A percentile compares a stretch with the other conserved stretches of the same genome.
Conservation (phyloP, 2,113 vertebrate genomes). For the Sciurus niger region DNA sequence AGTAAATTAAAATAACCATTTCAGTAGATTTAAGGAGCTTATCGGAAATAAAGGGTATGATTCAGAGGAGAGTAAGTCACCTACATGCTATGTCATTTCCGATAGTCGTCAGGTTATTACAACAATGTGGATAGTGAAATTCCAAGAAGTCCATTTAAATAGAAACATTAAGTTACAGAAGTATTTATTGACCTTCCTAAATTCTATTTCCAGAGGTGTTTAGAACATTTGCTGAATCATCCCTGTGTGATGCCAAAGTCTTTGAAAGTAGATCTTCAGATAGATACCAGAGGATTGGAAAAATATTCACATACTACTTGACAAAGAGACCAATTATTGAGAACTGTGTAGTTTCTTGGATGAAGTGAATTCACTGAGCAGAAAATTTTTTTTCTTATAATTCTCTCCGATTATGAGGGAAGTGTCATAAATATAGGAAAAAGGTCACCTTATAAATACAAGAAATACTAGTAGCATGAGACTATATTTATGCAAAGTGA, state of each 20-base stretch:
- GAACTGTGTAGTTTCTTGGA: too few species aligned
- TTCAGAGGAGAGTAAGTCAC: neutral
- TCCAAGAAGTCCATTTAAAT: neutral
- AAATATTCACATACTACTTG: neutral
- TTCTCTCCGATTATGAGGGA: too few species aligned
- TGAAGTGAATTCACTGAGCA: too few species aligned
- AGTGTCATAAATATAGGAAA: too few species aligned
- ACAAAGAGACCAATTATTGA: neutral
- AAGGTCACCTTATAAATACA: too few species aligned
- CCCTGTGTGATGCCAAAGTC: neutral
- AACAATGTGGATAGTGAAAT: neutral
- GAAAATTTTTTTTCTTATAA: too few species aligned
- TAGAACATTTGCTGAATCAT: neutral
- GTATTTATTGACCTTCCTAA: neutral
- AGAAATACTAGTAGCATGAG: too few species aligned
- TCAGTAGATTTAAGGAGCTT: neutral
- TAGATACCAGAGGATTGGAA: neutral
- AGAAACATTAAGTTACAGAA: neutral
- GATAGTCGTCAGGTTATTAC: neutral
- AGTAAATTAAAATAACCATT: neutral
- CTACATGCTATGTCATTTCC: neutral
- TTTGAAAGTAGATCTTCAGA: neutral
- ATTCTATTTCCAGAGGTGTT: neutral
- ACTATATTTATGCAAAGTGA: too few species aligned
- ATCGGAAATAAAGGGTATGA: neutral